phyloP scores from a whole-genome alignment of 2,113 vertebrate genomes.

The Guaruba guarouba region DNA sequence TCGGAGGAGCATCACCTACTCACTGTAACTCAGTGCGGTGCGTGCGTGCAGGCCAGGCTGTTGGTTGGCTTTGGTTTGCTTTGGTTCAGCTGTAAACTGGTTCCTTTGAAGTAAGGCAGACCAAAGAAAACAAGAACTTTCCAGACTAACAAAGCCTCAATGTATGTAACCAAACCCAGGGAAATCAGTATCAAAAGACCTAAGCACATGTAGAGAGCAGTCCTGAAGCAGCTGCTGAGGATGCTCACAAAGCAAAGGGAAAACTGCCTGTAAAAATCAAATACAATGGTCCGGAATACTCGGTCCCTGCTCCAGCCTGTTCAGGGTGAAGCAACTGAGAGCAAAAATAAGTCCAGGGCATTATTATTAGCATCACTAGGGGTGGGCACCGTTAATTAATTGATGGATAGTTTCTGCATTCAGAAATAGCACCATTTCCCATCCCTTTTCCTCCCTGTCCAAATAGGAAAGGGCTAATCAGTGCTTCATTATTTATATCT shows the following conservation, averaged over 20 bases:
- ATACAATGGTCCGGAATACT: not conserved
- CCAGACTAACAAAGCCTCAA: not conserved
- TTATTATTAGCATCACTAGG: not conserved
- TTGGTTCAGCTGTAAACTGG: not conserved
- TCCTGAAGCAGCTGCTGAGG: fast-evolving
- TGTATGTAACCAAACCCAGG: too few species aligned
- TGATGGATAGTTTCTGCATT: not conserved
- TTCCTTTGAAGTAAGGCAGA: not conserved
- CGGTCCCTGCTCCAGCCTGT: fast-evolving
- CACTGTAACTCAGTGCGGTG: fast-evolving
- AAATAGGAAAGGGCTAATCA: not conserved
- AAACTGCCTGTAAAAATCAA: not conserved
- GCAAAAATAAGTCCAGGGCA: fast-evolving
- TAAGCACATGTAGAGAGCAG: fast-evolving
- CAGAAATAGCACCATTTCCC: not conserved
- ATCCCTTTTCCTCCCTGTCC: not conserved
- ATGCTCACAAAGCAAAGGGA: not conserved
- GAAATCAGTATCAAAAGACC: not conserved
- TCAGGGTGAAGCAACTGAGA: not conserved
- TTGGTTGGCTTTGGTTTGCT: not conserved
- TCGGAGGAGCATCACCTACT: fast-evolving
- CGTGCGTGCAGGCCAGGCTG: fast-evolving
- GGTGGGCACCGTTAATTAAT: not conserved
- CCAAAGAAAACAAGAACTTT: not conserved
- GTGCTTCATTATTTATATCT: not conserved